Evolutionary conservation across 2,888 invertebrate genomes (phyloP), one percentile per base, ranked within the genome.

Genomic region (Stenichneumon culpator): DNA sequence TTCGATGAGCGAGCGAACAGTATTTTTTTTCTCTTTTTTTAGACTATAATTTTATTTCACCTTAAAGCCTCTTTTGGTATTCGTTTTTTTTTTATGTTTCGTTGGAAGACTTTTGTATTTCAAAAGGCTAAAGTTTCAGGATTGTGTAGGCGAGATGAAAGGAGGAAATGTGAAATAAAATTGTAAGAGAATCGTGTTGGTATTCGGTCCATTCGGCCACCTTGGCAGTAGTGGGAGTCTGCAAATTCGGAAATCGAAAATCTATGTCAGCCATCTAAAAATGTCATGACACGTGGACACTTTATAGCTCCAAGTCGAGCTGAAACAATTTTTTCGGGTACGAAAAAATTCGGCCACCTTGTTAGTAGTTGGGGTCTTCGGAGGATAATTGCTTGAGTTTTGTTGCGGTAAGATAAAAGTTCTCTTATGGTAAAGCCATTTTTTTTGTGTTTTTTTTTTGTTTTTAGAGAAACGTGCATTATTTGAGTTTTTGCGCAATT

Each of bases 21-120:
- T 67, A 68, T 69, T 57, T 57, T 69, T 60, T 83, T 14, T n/a
- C 57, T 32, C 79, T 19, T 19, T 77, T 54, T 25, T 25, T 65
- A 28, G 28, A 9, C 72, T 67, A 72, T 68, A 63, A 44, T 25
- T 39, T 57, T 65, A 79, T 60, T 82, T 86, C 39, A 39, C 39
- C 67, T 63, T 50, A 5, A 54, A 50, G 3, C 22, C 67, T 16
- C 39, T 50, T 50, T 28, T 19, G 57, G 47, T 60, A 60, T 36
- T 47, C 67, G n/a, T 0, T 36, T 44, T 60, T 44, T 60, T 72
- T 36, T 65, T 39, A n/a, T n/a, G 44, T 39, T 28, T 63, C 11
- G 16, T 16, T 32, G 16, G 9, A 6, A 22, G n/a, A 28, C 44
- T 50, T 77, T 44, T 50, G 25, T 28, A 32, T 32, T 63, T 28